phyloP scores from a whole-genome alignment of 2,113 vertebrate species.

The Trochalopteron elliotii region DNA sequence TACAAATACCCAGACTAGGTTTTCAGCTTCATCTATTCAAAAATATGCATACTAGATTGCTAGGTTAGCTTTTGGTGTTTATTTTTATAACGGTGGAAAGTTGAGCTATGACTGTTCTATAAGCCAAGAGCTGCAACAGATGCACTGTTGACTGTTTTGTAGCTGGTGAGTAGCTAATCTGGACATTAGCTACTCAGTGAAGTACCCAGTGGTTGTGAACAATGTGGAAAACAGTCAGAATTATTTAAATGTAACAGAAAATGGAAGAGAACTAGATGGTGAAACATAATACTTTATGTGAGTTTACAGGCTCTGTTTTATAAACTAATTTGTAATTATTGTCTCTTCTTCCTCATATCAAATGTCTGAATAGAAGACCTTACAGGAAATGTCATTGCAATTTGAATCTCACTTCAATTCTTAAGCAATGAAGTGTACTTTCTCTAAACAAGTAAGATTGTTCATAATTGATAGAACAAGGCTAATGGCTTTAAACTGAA shows the following conservation, averaged over 20 bases:
- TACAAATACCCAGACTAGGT: not conserved
- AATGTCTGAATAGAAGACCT: not conserved
- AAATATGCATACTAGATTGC: not conserved
- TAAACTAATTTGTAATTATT: not conserved
- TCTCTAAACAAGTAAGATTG: not conserved
- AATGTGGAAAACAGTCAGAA: not conserved
- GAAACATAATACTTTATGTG: not conserved
- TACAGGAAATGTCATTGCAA: not conserved
- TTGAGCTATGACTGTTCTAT: not conserved
- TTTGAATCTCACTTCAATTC: not conserved
- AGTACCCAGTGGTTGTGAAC: not conserved
- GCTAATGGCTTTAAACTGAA: not conserved
- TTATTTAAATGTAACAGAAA: not conserved
- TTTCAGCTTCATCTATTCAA: not conserved
- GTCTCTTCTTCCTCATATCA: not conserved
- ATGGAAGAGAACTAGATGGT: not conserved
- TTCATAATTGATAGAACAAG: not conserved
- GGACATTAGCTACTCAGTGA: not conserved
- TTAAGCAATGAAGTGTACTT: not conserved
- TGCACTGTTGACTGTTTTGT: not conserved
- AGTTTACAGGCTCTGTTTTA: not conserved
- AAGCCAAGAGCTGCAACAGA: not conserved
- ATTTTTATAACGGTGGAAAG: not conserved
- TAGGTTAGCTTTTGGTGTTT: not conserved
- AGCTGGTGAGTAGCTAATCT: not conserved